Percentiles rank a stretch among this genome's conserved stretches.
Evolutionary conservation across 2,797 vertebrate genomes (phyloP).

Genomic region (Psittacula derbiana): DNA sequence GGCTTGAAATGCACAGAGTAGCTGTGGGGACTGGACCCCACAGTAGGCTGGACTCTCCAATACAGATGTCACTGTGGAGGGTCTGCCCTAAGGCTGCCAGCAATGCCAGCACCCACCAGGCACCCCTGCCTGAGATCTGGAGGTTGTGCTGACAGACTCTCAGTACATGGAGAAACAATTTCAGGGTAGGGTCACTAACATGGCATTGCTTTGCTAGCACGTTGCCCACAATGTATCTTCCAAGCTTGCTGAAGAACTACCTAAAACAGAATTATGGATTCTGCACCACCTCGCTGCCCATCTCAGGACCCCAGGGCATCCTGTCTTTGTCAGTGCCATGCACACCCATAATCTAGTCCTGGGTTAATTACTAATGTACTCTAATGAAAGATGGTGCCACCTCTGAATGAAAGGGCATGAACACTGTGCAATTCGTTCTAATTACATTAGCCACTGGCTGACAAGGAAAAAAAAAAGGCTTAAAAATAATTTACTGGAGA

Average conservation of each 20-base stretch:
- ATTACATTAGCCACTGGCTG: not conserved
- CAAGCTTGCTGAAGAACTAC: not conserved
- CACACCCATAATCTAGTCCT: not conserved
- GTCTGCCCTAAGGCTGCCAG: not conserved
- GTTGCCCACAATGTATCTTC: not conserved
- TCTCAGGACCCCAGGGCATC: not conserved
- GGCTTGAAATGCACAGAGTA: not conserved
- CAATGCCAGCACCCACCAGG: accelerated
- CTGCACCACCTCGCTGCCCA: not conserved
- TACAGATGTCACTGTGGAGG: not conserved
- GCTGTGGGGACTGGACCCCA: not conserved
- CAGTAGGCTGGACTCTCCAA: not conserved
- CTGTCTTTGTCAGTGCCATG: not conserved
- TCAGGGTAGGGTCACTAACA: not conserved
- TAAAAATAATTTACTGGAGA: not conserved
- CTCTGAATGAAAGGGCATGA: not conserved
- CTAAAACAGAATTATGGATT: not conserved
- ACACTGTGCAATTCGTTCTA: not conserved
- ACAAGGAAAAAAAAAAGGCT: not conserved
- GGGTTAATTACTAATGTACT: not conserved
- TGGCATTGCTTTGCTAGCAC: not conserved
- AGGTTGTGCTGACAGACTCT: not conserved
- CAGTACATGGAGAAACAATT: not conserved
- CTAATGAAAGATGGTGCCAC: not conserved
- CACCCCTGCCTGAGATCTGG: not conserved